These are phyloP conservation scores for Leucoraja erinaceus DNA, from an alignment of 2,113 vertebrate species.

Conservation along the genomic window DNA sequence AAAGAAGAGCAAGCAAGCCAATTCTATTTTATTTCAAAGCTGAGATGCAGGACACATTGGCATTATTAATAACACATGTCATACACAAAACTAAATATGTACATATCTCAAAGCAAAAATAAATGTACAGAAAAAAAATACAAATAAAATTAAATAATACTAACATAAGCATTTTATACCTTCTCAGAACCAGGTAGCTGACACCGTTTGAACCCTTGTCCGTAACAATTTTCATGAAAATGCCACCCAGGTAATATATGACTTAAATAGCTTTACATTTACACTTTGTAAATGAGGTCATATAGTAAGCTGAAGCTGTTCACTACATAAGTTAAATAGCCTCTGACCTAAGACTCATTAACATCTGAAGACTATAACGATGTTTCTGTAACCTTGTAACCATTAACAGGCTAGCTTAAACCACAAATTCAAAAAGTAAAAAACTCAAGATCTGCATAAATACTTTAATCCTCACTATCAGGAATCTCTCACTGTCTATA, in stretches of 20 bases:
- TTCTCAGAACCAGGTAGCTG: background rate
- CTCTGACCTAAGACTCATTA: background rate
- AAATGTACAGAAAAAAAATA: conserved; percentile 33
- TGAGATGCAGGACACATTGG: conserved; percentile 26
- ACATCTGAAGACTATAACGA: background rate
- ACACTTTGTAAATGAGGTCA: conserved; percentile 36
- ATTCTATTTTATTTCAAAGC: conserved; percentile 36
- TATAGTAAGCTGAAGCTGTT: conserved; percentile 4
- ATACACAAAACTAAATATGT: conserved; percentile 32
- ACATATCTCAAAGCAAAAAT: conserved; percentile 28
- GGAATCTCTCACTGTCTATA: background rate
- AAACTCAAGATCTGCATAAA: background rate
- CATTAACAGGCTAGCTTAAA: background rate
- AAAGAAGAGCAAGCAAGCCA: no score
- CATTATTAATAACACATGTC: conserved; percentile 33
- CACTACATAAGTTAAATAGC: background rate
- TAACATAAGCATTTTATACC: conserved; percentile 6
- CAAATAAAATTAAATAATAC: conserved; percentile 38
- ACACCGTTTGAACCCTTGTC: background rate
- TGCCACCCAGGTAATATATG: conserved; percentile 13
- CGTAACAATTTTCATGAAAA: conserved; percentile 8
- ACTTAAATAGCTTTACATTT: conserved; percentile 37
- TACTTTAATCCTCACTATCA: background rate
- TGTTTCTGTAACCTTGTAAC: conserved; percentile 7
- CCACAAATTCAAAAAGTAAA: background rate